phyloP scores from a whole-genome alignment of 2,113 vertebrate species.

The Mugil cephalus region DNA sequence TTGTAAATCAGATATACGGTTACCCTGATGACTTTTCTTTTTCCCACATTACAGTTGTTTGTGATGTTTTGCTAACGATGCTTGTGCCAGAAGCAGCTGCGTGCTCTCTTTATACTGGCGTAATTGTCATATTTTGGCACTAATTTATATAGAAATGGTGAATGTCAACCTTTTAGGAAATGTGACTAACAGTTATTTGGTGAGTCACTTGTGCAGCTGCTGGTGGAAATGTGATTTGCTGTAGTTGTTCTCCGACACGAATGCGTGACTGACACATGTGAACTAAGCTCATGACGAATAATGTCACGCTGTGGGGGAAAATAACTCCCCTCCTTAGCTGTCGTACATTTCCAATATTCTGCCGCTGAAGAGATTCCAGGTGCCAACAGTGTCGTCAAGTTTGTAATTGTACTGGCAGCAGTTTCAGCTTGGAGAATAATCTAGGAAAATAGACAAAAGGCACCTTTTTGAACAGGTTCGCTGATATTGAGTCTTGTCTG shows the following conservation, averaged over 20 bases:
- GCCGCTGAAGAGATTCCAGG: background rate
- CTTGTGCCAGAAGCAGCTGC: background rate
- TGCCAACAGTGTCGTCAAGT: slow-evolving; percentile 2
- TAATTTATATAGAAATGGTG: background rate
- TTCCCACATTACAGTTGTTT: background rate
- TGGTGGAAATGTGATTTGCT: slow-evolving; percentile 8
- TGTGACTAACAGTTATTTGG: slow-evolving; percentile 10
- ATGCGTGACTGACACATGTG: slow-evolving; percentile 1
- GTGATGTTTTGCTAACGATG: background rate
- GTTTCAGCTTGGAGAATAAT: background rate
- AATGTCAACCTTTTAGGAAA: background rate
- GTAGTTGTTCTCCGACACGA: no score
- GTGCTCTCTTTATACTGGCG: no score
- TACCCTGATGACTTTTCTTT: background rate
- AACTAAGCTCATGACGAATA: slow-evolving; percentile 11
- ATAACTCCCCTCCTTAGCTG: background rate
- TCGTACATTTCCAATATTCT: background rate
- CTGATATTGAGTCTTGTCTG: no score
- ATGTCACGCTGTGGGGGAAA: background rate
- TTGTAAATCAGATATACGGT: background rate
- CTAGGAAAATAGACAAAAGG: no score
- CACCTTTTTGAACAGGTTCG: no score
- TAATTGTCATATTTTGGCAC: background rate
- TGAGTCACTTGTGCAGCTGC: slow-evolving; percentile 7
- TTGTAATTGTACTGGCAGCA: background rate